A percentile compares a stretch with the other conserved stretches of the same genome.
Conservation (phyloP, 2,113 vertebrate genomes). For the Syngnathus typhle region DNA sequence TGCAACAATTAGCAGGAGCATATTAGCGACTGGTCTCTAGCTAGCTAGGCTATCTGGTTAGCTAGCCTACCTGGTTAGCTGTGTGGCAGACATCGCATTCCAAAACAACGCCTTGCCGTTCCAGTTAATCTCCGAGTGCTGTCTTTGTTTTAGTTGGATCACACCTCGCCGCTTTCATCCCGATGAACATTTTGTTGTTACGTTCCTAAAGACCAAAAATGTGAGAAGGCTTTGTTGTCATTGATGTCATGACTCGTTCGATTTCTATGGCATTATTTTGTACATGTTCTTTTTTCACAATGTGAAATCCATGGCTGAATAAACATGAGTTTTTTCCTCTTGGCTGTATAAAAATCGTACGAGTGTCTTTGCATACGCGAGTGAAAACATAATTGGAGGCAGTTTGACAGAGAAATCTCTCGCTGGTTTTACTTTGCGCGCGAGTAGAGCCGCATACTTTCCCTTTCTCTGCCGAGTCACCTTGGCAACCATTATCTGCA, state of each 20-base stretch:
- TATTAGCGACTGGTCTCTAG: slow-evolving; percentile 15
- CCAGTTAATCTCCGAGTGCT: too few relatives aligned
- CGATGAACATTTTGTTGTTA: not conserved
- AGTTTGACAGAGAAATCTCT: slow-evolving; percentile 2
- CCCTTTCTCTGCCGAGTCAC: slow-evolving; percentile 73
- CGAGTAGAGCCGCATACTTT: slow-evolving; percentile 67
- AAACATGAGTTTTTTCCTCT: slow-evolving; percentile 96
- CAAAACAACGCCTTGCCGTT: too few relatives aligned
- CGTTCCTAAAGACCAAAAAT: slow-evolving; percentile 50
- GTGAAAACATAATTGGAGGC: not conserved
- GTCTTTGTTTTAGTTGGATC: too few relatives aligned
- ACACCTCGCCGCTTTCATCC: not conserved
- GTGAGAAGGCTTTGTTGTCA: slow-evolving; percentile 47
- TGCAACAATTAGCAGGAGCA: too few relatives aligned
- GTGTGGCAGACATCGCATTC: not conserved
- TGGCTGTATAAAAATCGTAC: slow-evolving; percentile 60
- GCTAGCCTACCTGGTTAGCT: too few relatives aligned
- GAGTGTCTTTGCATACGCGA: slow-evolving; percentile 10
- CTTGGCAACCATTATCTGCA: slow-evolving; percentile 80
- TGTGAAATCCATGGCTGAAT: slow-evolving; percentile 96
- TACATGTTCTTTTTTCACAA: slow-evolving; percentile 87
- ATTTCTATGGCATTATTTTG: slow-evolving; percentile 78
- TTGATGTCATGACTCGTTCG: slow-evolving; percentile 70
- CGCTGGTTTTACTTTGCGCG: slow-evolving; percentile 49
- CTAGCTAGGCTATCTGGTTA: not conserved